These are phyloP conservation scores for Nymphicus hollandicus DNA, from an alignment of 2,113 vertebrate genomes.

Conservation along the genomic window DNA sequence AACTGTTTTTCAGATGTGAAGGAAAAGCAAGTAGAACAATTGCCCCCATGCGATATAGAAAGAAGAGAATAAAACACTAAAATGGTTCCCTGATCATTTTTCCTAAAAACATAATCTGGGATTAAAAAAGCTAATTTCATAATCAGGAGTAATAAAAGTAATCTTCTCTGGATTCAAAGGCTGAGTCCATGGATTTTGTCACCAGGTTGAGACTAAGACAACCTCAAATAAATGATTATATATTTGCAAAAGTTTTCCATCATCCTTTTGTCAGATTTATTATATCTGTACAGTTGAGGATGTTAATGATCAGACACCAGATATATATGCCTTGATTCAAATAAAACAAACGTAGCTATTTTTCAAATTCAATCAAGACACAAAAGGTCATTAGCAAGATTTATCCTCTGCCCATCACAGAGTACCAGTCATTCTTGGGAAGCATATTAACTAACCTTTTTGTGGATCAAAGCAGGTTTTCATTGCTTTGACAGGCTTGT, in stretches of 20 bases:
- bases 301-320: not conserved
- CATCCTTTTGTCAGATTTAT: conserved; percentile 18
- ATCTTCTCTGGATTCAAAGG: not conserved
- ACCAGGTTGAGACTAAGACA: not conserved
- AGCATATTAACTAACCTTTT: not conserved
- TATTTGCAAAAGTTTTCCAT: not conserved
- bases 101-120: not conserved
- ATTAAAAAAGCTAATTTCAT: not conserved
- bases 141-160: not conserved
- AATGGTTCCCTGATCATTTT: not conserved
- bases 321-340: conserved; percentile 22
- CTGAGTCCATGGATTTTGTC: not conserved
- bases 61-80: not conserved
- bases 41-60: fast-evolving
- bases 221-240: not conserved
- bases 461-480: not conserved
- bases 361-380: conserved; percentile 23
- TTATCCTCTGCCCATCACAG: conserved; percentile 21
- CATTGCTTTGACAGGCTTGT: not conserved
- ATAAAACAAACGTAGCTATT: conserved; percentile 37
- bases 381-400: conserved; percentile 44
- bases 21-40: not conserved
- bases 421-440: not conserved
- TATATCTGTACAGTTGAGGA: not conserved
- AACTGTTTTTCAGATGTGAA: not conserved